phyloP scores from a whole-genome alignment of 1,140 invertebrate species.

The Rhagoletis zephyria region DNA sequence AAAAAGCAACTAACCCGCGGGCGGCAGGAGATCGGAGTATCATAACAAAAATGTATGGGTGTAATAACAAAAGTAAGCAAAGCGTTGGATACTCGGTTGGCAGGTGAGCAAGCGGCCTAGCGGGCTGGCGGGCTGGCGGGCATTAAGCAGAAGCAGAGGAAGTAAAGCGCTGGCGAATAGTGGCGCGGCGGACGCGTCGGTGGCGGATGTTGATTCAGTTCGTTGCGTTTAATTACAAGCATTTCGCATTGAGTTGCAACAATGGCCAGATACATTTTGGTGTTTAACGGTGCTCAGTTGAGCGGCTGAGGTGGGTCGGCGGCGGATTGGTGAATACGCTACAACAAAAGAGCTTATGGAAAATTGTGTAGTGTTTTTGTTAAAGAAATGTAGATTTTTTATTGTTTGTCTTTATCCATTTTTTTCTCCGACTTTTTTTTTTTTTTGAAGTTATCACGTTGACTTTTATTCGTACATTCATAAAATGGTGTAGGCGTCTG shows the following conservation, averaged over 20 bases:
- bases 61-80: neutral
- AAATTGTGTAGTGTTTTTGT: conserved; percentile 6
- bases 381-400: neutral
- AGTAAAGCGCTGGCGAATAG: conserved; percentile 15
- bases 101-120: no score
- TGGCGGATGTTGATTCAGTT: conserved; percentile 38
- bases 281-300: no score
- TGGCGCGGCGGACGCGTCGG: neutral
- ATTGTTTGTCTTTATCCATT: no score
- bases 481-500: neutral
- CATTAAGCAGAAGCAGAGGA: neutral
- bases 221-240: conserved; percentile 24
- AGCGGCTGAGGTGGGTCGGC: neutral
- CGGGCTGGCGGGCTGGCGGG: neutral
- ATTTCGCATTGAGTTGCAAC: conserved; percentile 13
- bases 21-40: neutral
- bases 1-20: conserved; percentile 23
- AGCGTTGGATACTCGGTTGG: neutral
- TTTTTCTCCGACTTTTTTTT: neutral
- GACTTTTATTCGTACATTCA: neutral
- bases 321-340: neutral
- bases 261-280: no score
- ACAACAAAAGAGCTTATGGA: neutral
- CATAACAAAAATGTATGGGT: no score
- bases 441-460: neutral